phyloP scores from a whole-genome alignment of 2,888 invertebrate species.

The Emmelina monodactyla region DNA sequence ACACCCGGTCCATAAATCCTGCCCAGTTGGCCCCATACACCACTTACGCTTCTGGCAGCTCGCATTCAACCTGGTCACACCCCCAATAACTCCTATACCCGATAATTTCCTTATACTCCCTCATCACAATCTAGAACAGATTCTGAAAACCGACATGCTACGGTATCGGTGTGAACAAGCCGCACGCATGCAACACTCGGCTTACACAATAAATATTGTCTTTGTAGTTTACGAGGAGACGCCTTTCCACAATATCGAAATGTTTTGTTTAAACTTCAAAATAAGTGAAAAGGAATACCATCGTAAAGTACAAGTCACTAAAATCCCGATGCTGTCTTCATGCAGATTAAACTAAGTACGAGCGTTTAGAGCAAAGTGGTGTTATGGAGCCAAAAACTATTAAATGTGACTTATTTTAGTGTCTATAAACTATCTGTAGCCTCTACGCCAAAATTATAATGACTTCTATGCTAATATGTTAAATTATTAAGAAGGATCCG shows the following conservation, averaged over 20 bases:
- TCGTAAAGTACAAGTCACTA: not conserved
- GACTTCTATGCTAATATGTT: no score
- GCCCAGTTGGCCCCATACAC: conserved; percentile 52
- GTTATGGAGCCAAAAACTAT: conserved; percentile 48
- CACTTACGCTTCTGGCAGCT: conserved; percentile 62
- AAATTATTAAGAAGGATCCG: no score
- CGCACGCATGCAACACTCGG: not conserved
- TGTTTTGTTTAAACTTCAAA: no score
- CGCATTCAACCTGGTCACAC: conserved; percentile 17
- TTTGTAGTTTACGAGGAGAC: no score
- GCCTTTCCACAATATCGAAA: no score
- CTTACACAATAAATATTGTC: no score
- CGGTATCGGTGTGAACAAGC: not conserved
- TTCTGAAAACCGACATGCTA: not conserved
- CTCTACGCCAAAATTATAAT: no score
- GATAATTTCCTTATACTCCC: not conserved
- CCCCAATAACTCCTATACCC: not conserved
- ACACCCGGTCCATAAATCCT: conserved; percentile 51
- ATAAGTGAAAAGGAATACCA: not conserved
- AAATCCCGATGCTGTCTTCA: conserved; percentile 18
- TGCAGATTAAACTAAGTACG: conserved; percentile 29
- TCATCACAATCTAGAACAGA: not conserved
- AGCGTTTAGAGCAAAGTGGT: conserved; percentile 59
- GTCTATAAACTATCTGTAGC: no score
- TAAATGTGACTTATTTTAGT: no score